Percentiles rank a stretch among this genome's conserved stretches.
These are phyloP conservation scores for Entelurus aequoreus DNA, from an alignment of 2,113 vertebrate genomes.

Conservation along the genomic window DNA sequence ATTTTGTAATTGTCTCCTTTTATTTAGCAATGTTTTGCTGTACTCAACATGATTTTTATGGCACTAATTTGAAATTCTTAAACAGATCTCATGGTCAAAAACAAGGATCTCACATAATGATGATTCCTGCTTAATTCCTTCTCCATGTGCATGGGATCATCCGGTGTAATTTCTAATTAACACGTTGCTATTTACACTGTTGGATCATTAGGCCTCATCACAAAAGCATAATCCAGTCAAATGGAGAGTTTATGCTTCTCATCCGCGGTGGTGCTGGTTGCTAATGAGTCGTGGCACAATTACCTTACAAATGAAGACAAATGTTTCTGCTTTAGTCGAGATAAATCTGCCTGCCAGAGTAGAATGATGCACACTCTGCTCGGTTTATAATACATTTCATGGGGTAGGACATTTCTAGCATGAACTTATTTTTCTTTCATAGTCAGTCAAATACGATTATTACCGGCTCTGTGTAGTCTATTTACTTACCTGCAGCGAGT, in stretches of 20 bases:
- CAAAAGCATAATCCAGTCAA: conserved; percentile 73
- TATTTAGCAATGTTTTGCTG: too few species aligned
- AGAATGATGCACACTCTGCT: neutral
- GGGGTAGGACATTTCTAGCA: neutral
- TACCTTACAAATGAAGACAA: conserved; percentile 52
- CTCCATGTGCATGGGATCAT: conserved; percentile 66
- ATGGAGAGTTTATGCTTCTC: conserved; percentile 68
- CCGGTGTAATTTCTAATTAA: conserved; percentile 74
- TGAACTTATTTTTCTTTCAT: neutral
- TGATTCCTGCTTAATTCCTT: conserved; percentile 47
- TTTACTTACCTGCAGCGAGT: neutral
- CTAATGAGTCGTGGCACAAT: conserved; percentile 53
- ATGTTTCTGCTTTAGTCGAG: conserved; percentile 50
- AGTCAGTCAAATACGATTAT: neutral
- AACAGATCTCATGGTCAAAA: conserved; percentile 31
- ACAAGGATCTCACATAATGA: conserved; percentile 42
- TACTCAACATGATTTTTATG: neutral
- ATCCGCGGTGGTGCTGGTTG: conserved; percentile 56
- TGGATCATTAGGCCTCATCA: conserved; percentile 71
- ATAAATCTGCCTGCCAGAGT: conserved; percentile 23
- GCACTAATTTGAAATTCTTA: conserved; percentile 12
- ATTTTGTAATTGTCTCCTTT: neutral
- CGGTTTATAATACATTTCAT: neutral
- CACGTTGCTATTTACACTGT: conserved; percentile 74
- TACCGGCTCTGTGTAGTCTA: neutral